Conservation (phyloP, 1,140 invertebrate species). For the Trissolcus basalis region DNA sequence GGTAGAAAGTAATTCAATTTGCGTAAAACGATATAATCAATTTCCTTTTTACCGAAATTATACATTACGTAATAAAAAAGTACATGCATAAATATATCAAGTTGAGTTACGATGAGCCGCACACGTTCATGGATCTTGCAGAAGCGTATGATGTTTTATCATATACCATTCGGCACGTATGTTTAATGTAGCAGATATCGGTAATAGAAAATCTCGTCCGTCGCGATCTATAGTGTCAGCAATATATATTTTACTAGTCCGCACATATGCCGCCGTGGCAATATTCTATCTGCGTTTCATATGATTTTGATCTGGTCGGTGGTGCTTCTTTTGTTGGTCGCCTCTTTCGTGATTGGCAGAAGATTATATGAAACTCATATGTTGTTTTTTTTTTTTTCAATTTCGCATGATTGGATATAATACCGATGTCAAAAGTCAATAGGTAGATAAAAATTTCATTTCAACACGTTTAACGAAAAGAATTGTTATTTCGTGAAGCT, state of each 20-base stretch:
- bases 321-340: constrained; percentile 39
- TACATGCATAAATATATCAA: no score
- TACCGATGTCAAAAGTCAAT: constrained; percentile 7
- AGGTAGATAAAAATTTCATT: constrained; percentile 16
- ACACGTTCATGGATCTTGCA: constrained; percentile 1
- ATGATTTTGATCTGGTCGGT: constrained; percentile 27
- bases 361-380: constrained; percentile 51
- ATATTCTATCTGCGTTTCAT: constrained; percentile 47
- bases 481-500: constrained; percentile 5
- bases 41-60: no score
- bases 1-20: no score
- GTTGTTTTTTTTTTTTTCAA: constrained; percentile 43
- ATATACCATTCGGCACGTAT: constrained; percentile 28
- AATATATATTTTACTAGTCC: constrained; percentile 52
- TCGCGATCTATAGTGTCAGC: constrained; percentile 40
- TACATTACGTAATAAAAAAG: no score
- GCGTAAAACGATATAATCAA: no score
- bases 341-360: constrained; percentile 43
- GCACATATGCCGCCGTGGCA: constrained; percentile 43
- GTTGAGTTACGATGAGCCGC: no score
- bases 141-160: constrained; percentile 38
- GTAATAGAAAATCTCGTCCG: constrained; percentile 47
- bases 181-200: constrained; percentile 34
- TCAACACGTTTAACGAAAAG: not conserved
- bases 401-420: constrained; percentile 29